Evolutionary conservation across 2,113 vertebrate genomes (phyloP), one percentile per base, ranked within the genome.

Genomic region (Ellobius talpinus): DNA sequence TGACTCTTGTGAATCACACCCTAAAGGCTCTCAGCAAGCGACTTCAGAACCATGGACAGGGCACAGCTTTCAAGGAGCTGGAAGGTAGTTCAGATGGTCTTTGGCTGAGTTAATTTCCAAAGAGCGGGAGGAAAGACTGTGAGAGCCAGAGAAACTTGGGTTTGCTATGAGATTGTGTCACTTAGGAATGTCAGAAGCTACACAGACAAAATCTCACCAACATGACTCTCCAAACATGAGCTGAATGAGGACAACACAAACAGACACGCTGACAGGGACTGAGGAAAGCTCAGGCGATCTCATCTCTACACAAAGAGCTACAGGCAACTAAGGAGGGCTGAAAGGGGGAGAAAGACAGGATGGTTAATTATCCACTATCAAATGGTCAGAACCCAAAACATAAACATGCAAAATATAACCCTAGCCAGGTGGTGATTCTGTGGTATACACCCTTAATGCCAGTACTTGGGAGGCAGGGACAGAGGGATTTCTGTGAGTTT

Each of bases 11-110:
- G 31, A 26, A 21, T 76, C 81, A 74, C 26, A 36, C 29, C 14
- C 26, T 10, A 12, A 7, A 82, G 19, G 0, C 12, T 93, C 50
- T 66, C 29, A 77, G 66, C 79, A 86, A 79, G 7, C 10, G 17
- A 47, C 2, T 72, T 94, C 73, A 87, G 82, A 72, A 91, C 87
- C 88, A 55, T 3, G 29, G 55, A 90, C 74, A 84, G 92, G 45
- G 11, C 36, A 42, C 1, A 2, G 10, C 3, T 23, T n/a, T 17
- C 5, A 4, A 23, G 26, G 39, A 4, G 13, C n/a, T 19, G 39
- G n/a, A 16, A 85, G 58, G 8, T 63, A 29, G 55, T 42, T 16
- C 7, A 84, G 3, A 42, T 23, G 8, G 10, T 66, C 26, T 86
- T 33, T 47, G 39, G 36, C 33, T 17, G 36, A 39, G 79, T 61